These are phyloP conservation scores for Microctenopoma stevenorrisi DNA, from an alignment of 2,797 vertebrate genomes.

Conservation along the genomic window DNA sequence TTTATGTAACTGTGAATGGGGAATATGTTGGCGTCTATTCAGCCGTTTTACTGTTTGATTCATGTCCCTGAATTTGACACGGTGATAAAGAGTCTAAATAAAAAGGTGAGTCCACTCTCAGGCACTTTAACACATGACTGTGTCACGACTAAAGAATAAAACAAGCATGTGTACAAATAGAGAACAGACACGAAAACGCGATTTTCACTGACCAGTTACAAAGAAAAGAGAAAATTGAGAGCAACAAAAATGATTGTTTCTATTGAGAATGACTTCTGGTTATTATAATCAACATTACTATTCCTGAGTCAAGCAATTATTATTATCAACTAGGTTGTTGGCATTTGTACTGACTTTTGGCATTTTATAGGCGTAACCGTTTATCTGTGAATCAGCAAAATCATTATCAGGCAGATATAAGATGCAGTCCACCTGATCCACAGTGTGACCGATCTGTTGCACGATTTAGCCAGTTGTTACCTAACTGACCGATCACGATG, in stretches of 20 bases:
- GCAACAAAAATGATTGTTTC: too few species aligned
- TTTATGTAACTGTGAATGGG: fast-evolving
- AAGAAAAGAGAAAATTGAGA: too few species aligned
- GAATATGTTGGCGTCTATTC: neutral
- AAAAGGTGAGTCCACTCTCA: constrained; percentile 18
- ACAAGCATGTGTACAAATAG: neutral
- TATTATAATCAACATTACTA: neutral
- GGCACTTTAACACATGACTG: neutral
- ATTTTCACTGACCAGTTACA: neutral
- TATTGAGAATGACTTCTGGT: neutral
- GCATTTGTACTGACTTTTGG: neutral
- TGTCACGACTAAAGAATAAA: neutral
- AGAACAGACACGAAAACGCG: neutral
- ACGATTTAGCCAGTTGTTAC: constrained; percentile 14
- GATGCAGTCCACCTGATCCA: neutral
- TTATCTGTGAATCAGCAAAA: neutral
- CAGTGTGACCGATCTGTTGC: neutral
- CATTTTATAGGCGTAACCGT: neutral
- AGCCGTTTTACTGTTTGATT: fast-evolving
- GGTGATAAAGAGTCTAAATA: neutral
- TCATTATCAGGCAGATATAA: neutral
- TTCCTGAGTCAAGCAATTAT: neutral
- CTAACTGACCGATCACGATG: neutral
- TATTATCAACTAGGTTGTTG: too few species aligned
- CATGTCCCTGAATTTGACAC: neutral